Evolutionary conservation across 2,888 invertebrate species (phyloP).

Genomic region (Heliconius cydno): DNA sequence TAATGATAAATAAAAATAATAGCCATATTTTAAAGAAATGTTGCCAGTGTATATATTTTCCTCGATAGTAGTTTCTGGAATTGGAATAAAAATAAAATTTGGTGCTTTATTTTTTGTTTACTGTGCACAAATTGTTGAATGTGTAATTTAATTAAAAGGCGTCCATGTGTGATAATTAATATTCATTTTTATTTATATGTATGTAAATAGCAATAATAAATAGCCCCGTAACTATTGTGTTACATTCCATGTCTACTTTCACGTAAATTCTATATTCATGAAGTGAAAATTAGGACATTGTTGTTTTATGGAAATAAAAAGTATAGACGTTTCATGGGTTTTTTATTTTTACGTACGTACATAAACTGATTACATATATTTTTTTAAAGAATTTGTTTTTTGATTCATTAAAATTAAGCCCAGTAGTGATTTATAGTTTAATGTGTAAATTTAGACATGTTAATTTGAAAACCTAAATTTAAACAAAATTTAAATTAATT

Average conservation of each 20-base stretch:
- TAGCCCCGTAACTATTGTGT: conserved; percentile 66
- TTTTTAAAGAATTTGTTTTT: conserved; percentile 1
- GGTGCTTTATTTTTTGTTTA: conserved; percentile 51
- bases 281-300: conserved; percentile 73
- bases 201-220: conserved; percentile 67
- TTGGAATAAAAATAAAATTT: conserved; percentile 34
- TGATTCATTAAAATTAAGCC: neutral
- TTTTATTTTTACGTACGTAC: conserved; percentile 14
- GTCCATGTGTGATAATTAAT: conserved; percentile 47
- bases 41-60: conserved; percentile 72
- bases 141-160: conserved; percentile 46
- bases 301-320: conserved; percentile 78
- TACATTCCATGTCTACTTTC: conserved; percentile 75
- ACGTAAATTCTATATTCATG: conserved; percentile 60
- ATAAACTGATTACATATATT: conserved; percentile 15
- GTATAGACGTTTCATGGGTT: conserved; percentile 66
- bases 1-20: conserved; percentile 12
- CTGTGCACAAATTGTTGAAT: conserved; percentile 68
- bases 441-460: too few species aligned
- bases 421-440: neutral
- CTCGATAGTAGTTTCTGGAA: conserved; percentile 49
- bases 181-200: conserved; percentile 55
- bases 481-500: neutral
- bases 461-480: neutral
- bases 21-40: conserved; percentile 53